Evolutionary conservation across 2,888 invertebrate genomes (phyloP), one percentile per base, ranked within the genome.

Genomic region (Agonopterix heracliana): DNA sequence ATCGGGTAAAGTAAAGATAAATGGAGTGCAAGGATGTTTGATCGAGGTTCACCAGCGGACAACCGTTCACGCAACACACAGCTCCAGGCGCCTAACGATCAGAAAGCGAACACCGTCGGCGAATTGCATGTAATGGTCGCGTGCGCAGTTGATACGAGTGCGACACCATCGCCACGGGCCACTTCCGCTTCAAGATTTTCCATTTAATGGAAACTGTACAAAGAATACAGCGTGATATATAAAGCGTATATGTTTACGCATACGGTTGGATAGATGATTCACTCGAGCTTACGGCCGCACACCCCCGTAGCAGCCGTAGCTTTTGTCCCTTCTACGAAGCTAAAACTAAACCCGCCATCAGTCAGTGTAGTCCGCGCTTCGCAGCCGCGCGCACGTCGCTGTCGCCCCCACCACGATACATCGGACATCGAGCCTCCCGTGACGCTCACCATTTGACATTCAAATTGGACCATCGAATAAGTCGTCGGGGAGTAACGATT

Each of bases 241-340:
- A 26, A 26, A 26, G 26, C 7, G 26, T 26, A 26, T 26, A 26
- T 26, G 26, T 26, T 43, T 47, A 56, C 48, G 47, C 46, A 51
- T 49, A 53, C 35, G 47, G 52, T 53, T 55, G 51, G 53, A 51
- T 55, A 59, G 11, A 41, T 75, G 70, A 74, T 64, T 73, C 72
- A 73, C 61, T 61, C 62, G 77, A 85, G 83, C 84, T 85, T 85
- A 74, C 66, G 59, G 73, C 70, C 62, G 61, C 59, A 57, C 71
- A 80, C 74, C 79, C 81, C 75, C 80, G 84, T 82, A 83, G 80
- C 80, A 60, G 55, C 64, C 75, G 79, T 77, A 74, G 77, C 72
- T 57, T 47, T 54, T 66, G 60, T 60, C 56, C 63, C 57, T 56
- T 63, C 70, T 71, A 70, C 68, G 68, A 57, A 60, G 47, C 26